Conservation (phyloP, 2,797 vertebrate genomes). For the Myiothlypis coronata region DNA sequence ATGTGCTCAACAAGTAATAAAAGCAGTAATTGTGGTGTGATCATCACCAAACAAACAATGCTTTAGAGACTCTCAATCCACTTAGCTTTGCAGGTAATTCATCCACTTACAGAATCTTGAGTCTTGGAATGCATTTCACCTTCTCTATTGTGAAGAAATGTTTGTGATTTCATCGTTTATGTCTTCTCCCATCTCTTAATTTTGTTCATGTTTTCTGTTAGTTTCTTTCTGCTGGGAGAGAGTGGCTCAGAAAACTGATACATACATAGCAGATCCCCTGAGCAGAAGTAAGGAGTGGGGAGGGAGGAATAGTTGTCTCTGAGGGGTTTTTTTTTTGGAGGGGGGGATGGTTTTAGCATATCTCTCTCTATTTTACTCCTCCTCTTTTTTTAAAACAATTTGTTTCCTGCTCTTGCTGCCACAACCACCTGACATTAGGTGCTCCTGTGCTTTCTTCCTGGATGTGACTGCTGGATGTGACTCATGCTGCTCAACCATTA, state of each 20-base stretch:
- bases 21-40: neutral
- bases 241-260: neutral
- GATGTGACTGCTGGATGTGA: neutral
- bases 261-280: neutral
- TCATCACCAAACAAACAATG: neutral
- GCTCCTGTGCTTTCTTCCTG: neutral
- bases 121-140: neutral
- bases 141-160: neutral
- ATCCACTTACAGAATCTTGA: neutral
- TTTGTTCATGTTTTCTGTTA: neutral
- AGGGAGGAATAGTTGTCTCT: neutral
- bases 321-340: accelerated
- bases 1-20: neutral
- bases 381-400: neutral
- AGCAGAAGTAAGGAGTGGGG: neutral
- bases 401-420: neutral
- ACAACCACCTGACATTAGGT: neutral
- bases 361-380: neutral
- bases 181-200: neutral
- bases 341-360: neutral
- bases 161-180: neutral
- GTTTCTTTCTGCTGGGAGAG: neutral
- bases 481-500: neutral
- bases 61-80: neutral
- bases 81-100: neutral